A percentile compares a stretch with the other conserved stretches of the same genome.
Conservation (phyloP, 2,888 invertebrate species). For the Hybos culiciformis region DNA sequence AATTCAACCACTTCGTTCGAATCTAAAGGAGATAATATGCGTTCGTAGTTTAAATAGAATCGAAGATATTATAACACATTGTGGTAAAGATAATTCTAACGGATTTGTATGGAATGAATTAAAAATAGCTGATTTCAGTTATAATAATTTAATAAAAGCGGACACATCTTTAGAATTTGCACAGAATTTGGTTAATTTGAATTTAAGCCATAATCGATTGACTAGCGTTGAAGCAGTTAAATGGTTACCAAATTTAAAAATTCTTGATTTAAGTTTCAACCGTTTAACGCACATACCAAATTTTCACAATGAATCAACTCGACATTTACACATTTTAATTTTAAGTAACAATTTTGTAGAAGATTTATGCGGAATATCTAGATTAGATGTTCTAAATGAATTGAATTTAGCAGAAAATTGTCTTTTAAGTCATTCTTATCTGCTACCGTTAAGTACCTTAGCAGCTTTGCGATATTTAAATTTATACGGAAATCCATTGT, state of each 20-base stretch:
- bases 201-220: slow-evolving; percentile 50
- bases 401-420: slow-evolving; percentile 51
- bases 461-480: slow-evolving; percentile 41
- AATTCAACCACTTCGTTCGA: slow-evolving; percentile 42
- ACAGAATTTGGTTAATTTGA: slow-evolving; percentile 46
- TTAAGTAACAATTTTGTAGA: slow-evolving; percentile 52
- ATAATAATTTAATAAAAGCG: slow-evolving; percentile 41
- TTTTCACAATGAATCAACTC: slow-evolving; percentile 42
- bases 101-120: slow-evolving; percentile 49
- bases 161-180: slow-evolving; percentile 45
- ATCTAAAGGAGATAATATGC: slow-evolving; percentile 42
- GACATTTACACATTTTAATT: slow-evolving; percentile 42
- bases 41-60: slow-evolving; percentile 34
- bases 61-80: slow-evolving; percentile 38
- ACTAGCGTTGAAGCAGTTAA: slow-evolving; percentile 40
- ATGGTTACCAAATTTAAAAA: slow-evolving; percentile 46
- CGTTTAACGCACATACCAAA: slow-evolving; percentile 42
- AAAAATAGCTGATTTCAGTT: slow-evolving; percentile 42
- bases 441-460: slow-evolving; percentile 42
- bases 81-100: slow-evolving; percentile 46
- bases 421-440: slow-evolving; percentile 43
- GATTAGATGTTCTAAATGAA: slow-evolving; percentile 41
- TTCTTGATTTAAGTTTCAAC: slow-evolving; percentile 51
- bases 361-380: slow-evolving; percentile 41
- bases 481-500: slow-evolving; percentile 47